A percentile compares a stretch with the other conserved stretches of the same genome.
Conservation (phyloP, 2,797 vertebrate genomes). For the Masticophis lateralis region DNA sequence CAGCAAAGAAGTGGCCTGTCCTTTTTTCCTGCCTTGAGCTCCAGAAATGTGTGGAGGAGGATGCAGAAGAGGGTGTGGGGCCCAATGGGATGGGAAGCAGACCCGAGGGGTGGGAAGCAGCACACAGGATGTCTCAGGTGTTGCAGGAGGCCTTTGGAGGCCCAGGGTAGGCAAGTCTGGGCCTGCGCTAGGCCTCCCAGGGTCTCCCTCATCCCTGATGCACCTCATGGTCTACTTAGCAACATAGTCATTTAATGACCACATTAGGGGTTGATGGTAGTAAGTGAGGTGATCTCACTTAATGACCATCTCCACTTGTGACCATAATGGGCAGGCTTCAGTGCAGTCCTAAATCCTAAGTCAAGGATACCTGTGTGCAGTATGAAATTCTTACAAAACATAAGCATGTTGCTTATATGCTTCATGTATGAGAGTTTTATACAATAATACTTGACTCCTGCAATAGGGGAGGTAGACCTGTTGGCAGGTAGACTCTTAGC, state of each 20-base stretch:
- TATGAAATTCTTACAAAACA: accelerated
- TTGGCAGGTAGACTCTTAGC: not conserved
- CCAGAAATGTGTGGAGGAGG: not conserved
- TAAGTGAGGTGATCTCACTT: not conserved
- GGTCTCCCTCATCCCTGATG: not conserved
- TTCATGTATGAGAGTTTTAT: not conserved
- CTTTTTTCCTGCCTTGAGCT: not conserved
- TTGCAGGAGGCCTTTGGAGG: not conserved
- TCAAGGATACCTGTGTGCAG: not conserved
- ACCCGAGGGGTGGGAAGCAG: too few relatives aligned
- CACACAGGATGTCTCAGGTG: too few relatives aligned
- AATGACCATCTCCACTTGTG: not conserved
- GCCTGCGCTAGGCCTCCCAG: too few relatives aligned
- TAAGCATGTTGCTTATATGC: accelerated
- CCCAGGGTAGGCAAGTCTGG: not conserved
- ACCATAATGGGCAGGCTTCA: not conserved
- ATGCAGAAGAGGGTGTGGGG: not conserved
- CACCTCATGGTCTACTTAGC: not conserved
- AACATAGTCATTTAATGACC: not conserved
- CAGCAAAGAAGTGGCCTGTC: not conserved
- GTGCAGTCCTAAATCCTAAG: not conserved
- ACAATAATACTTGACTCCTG: not conserved
- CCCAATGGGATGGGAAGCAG: too few relatives aligned
- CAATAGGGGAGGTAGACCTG: not conserved
- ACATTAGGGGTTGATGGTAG: not conserved